Conservation (phyloP, 53 echinoderm and acorn worm species). For the Hippasteria phrygiana region DNA sequence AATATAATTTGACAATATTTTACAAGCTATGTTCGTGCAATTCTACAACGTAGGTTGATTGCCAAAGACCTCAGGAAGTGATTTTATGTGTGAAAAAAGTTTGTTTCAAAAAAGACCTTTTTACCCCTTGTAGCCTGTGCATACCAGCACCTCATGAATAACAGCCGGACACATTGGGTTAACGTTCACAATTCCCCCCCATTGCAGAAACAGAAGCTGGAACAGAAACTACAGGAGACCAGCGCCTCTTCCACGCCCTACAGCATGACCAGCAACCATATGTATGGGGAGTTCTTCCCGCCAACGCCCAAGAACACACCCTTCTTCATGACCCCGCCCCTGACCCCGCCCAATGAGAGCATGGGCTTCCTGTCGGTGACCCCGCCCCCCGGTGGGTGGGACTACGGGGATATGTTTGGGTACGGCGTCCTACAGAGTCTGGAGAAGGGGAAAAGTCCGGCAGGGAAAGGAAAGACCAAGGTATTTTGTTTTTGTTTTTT, state of each 20-base stretch:
- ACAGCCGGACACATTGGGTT: too few species aligned
- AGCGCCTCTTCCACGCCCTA: conserved; percentile 55
- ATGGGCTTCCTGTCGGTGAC: conserved; percentile 55
- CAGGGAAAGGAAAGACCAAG: conserved; percentile 57
- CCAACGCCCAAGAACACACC: conserved; percentile 90
- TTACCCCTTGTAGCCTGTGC: too few species aligned
- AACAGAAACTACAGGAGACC: conserved; percentile 71
- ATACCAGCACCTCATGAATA: too few species aligned
- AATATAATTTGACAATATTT: too few species aligned
- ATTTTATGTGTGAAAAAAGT: too few species aligned
- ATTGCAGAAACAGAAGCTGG: conserved; percentile 75
- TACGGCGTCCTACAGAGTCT: conserved; percentile 37
- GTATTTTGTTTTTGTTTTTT: background rate
- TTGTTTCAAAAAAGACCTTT: too few species aligned
- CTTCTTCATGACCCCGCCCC: conserved; percentile 95
- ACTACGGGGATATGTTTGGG: conserved; percentile 59
- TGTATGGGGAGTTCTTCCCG: conserved; percentile 65
- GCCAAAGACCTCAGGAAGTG: too few species aligned
- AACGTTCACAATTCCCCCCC: background rate
- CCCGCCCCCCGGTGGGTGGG: conserved; percentile 52
- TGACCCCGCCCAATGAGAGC: conserved; percentile 90
- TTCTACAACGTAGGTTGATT: too few species aligned
- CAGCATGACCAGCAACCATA: conserved; percentile 67
- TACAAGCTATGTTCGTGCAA: too few species aligned
- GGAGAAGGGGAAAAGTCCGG: conserved; percentile 13